Base-by-base conservation (phyloP, 64 coral and sea anemone species). In the Acropora tenuis region DNA sequence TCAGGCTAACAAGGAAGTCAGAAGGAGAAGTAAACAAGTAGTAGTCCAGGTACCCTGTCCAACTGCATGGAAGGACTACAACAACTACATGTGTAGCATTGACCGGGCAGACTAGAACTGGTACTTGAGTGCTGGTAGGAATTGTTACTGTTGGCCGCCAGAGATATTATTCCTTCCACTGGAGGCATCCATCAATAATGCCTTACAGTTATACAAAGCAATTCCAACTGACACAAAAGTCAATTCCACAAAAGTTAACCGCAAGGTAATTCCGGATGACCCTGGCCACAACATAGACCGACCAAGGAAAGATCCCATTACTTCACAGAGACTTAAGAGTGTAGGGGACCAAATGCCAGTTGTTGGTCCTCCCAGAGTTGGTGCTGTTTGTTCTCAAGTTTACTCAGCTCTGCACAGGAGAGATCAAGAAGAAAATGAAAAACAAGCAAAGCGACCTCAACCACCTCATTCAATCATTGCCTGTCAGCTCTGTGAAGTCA, bases 131-230 rank as follows among this genome's bases (percentile, higher is more conserved):
- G 49, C 50, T 80, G 50, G 78, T 58, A 57, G 78, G 50, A 41
- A 80, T 57, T 80, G 78, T 41, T 57, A 80, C 17, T 8, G 18
- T 80, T 80, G 78, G 48, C 18, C 78, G 17, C 6, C 78, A 80
- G 0, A 50, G 18, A 30, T 80, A 30, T 18, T 68, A 15, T 73
- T 73, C 69, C 69, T 40, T 73, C 69, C 20, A 20, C 69, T 73
- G 49, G 78, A 80, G 18, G 58, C 78, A 80, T 80, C 78, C 50
- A 80, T 59, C 49, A 80, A 80, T 41, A 80, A 80, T 80, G 78
- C 50, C 78, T 80, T 80, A 3, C 78, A 80, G 78, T 58, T 58
- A 58, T 80, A 80, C 78, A 80, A 80, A 80, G 78, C 78, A 58
- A 58, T 80, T 80, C 78, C 78, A 80, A 58, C 47, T 78, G 48